Evolutionary conservation across 2,113 vertebrate genomes (phyloP), one percentile per base, ranked within the genome.

Genomic region (Lonchura striata): DNA sequence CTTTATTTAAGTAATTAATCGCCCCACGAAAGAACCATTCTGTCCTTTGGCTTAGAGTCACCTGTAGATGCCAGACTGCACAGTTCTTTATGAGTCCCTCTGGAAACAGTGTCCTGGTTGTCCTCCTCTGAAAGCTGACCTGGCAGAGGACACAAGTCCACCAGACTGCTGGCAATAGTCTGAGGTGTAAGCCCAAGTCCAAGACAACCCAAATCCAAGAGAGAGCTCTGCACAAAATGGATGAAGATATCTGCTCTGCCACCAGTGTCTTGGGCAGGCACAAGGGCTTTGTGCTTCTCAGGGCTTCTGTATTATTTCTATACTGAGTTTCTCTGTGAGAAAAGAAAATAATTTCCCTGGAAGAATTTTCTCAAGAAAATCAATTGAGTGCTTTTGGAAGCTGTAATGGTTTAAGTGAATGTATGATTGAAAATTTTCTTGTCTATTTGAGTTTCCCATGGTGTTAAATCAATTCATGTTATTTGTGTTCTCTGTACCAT

Each of bases 281-380:
- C 6, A 9, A 16, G 7, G 6, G 4, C 7, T 68, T 72, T 65
- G 90, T 75, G 4, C 65, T 84, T 68, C 52, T 2, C 2, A 68
- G 35, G 9, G 4, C 44, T 93, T 87, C 47, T 71, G 8, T 74
- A 30, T 82, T 74, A 52, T 31, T 83, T 85, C 52, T 71, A 7
- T 63, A 23, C 23, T 46, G 50, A 66, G 15, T 87, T 89, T 66
- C 35, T 27, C 61, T 66, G 9, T 37, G 35, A 78, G 52, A 60
- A 90, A 85, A 78, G 11, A 87, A 82, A 88, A 88, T 85, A 74
- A 81, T 84, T 85, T 85, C 35, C 64, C 49, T 64, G 79, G 53
- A 88, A 68, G 44, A 16, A 61, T 83, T 92, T 88, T 95, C 52
- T 76, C 79, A 71, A 60, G 79, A 93, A 93, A 96, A 94, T 94